phyloP scores from a whole-genome alignment of 2,797 vertebrate species.

The Acanthurus lineatus region DNA sequence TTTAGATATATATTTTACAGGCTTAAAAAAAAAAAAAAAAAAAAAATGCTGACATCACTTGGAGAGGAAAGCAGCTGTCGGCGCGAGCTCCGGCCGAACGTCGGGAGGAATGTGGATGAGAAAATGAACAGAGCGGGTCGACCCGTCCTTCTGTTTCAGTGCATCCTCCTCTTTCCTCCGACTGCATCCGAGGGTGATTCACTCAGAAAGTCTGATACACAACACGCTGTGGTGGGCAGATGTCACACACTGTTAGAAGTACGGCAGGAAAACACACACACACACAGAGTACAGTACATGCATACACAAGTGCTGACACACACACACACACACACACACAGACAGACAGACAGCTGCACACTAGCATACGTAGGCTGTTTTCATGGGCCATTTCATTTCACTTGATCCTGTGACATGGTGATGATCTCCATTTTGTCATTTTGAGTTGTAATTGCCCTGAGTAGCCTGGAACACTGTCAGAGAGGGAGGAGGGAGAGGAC shows the following conservation, averaged over 20 bases:
- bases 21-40: constrained; percentile 23
- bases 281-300: constrained; percentile 1
- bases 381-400: constrained; percentile 79
- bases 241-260: constrained; percentile 55
- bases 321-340: constrained; percentile 15
- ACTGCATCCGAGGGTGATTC: constrained; percentile 60
- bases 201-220: constrained; percentile 46
- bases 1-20: constrained; percentile 52
- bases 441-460: constrained; percentile 78
- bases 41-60: constrained; percentile 63
- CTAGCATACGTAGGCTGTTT: constrained; percentile 66
- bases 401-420: constrained; percentile 75
- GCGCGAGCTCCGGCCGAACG: constrained; percentile 24
- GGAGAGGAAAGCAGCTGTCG: constrained; percentile 39
- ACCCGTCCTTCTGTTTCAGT: constrained; percentile 58
- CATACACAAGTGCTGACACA: background rate
- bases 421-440: constrained; percentile 82
- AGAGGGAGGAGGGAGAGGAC: constrained; percentile 3
- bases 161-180: constrained; percentile 49
- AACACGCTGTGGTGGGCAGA: constrained; percentile 57
- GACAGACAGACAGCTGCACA: constrained; percentile 39
- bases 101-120: constrained; percentile 49
- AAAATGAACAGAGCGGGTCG: constrained; percentile 50
- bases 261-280: background rate
- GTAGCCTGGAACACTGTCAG: constrained; percentile 47